phyloP scores from a whole-genome alignment of 2,888 invertebrate genomes.

The Trilocha varians region DNA sequence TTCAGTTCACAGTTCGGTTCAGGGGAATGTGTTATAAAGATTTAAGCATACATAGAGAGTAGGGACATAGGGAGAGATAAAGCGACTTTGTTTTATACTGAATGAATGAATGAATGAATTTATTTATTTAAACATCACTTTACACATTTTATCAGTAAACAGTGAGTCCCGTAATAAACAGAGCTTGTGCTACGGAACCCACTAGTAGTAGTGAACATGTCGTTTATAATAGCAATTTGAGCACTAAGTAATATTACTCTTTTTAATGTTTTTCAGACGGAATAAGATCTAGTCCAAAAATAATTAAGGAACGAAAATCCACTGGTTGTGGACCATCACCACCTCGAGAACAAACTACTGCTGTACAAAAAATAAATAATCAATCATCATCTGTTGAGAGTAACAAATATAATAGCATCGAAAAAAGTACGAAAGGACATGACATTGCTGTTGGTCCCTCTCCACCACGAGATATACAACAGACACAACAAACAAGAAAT shows the following conservation, averaged over 20 bases:
- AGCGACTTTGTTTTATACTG: no score
- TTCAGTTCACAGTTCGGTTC: no score
- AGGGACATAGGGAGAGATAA: no score
- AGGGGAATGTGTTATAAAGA: no score
- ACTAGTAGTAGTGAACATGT: no score
- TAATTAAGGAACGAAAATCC: conserved; percentile 47
- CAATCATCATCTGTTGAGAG: conserved; percentile 65
- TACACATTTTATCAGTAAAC: no score
- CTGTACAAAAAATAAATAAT: conserved; percentile 27
- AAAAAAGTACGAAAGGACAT: conserved; percentile 26
- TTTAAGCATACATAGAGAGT: no score
- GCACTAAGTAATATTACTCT: background rate
- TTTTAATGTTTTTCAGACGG: conserved; percentile 21
- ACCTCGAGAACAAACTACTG: conserved; percentile 51
- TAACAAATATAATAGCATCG: conserved; percentile 16
- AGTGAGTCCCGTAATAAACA: no score
- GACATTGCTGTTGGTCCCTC: conserved; percentile 60
- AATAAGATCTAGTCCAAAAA: conserved; percentile 33
- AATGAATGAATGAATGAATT: no score
- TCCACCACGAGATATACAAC: conserved; percentile 40
- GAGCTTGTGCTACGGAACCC: no score
- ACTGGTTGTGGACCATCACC: conserved; percentile 78
- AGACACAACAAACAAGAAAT: conserved; percentile 13
- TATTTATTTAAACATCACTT: no score
- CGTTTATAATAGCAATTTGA: no score